Conservation (phyloP, 1,140 invertebrate genomes). For the Drosophila tani region DNA sequence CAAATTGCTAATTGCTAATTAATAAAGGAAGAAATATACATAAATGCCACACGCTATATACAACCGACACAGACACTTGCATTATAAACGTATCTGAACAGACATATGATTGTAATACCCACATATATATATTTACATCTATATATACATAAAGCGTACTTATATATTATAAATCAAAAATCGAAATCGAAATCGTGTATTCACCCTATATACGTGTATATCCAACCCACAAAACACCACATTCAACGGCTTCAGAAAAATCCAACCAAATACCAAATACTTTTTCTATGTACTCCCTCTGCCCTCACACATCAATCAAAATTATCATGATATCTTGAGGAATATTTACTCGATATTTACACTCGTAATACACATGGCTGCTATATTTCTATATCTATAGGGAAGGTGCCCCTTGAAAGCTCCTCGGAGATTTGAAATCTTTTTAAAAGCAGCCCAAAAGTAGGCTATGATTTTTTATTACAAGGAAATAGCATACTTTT, state of each 20-base stretch:
- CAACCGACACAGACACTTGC: conserved; percentile 23
- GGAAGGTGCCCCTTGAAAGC: background rate
- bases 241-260: conserved; percentile 47
- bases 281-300: conserved; percentile 41
- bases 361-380: conserved; percentile 42
- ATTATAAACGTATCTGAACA: conserved; percentile 77
- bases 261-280: conserved; percentile 8
- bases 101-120: conserved; percentile 69
- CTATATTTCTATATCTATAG: conserved; percentile 42
- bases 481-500: background rate
- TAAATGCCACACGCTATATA: conserved; percentile 39
- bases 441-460: background rate
- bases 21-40: conserved; percentile 20
- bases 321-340: conserved; percentile 48
- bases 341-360: conserved; percentile 68
- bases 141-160: conserved; percentile 52
- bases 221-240: conserved; percentile 38
- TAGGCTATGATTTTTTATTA: background rate
- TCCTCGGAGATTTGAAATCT: background rate
- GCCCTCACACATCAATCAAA: conserved; percentile 41
- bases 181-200: conserved; percentile 20
- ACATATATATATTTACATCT: conserved; percentile 55
- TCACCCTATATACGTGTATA: conserved; percentile 42
- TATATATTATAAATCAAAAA: conserved; percentile 31
- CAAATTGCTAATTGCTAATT: conserved; percentile 44